These are phyloP conservation scores for Megalurothrips usitatus DNA, from an alignment of 2,888 invertebrate species.

Conservation along the genomic window DNA sequence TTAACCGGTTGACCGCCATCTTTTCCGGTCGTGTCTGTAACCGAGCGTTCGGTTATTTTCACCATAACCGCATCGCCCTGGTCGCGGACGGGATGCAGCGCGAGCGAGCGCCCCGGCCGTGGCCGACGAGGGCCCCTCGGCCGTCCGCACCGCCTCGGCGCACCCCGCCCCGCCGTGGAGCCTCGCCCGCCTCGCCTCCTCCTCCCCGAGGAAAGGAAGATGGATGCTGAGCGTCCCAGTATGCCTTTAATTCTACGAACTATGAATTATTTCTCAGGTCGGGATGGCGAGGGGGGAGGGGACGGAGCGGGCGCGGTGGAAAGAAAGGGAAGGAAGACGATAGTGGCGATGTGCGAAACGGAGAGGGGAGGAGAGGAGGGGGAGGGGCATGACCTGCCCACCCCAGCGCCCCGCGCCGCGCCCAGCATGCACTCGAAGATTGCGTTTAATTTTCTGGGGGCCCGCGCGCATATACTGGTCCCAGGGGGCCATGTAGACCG, in stretches of 20 bases:
- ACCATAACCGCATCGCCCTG: too few species aligned
- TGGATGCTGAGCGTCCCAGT: constrained; percentile 17
- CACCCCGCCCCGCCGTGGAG: neutral
- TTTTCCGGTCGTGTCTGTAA: too few species aligned
- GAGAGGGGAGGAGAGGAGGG: neutral
- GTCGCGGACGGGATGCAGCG: too few species aligned
- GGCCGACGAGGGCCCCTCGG: too few species aligned
- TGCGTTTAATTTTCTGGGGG: constrained; percentile 18
- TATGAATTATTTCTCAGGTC: constrained; percentile 7
- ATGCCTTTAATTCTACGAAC: constrained; percentile 20
- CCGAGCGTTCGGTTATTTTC: too few species aligned
- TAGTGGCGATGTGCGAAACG: neutral
- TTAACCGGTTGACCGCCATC: too few species aligned
- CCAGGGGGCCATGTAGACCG: neutral
- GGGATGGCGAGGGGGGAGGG: neutral
- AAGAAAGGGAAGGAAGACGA: neutral
- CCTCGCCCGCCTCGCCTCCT: neutral
- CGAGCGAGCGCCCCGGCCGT: too few species aligned
- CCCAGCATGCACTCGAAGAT: constrained; percentile 21
- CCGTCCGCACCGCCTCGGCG: too few species aligned
- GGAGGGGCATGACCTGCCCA: neutral
- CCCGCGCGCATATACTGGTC: neutral
- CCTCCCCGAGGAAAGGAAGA: neutral
- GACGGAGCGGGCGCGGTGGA: neutral
- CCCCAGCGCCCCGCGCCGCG: neutral